A percentile compares a stretch with the other conserved stretches of the same genome.
Conservation (phyloP, 2,113 vertebrate genomes). For the Dascyllus trimaculatus region DNA sequence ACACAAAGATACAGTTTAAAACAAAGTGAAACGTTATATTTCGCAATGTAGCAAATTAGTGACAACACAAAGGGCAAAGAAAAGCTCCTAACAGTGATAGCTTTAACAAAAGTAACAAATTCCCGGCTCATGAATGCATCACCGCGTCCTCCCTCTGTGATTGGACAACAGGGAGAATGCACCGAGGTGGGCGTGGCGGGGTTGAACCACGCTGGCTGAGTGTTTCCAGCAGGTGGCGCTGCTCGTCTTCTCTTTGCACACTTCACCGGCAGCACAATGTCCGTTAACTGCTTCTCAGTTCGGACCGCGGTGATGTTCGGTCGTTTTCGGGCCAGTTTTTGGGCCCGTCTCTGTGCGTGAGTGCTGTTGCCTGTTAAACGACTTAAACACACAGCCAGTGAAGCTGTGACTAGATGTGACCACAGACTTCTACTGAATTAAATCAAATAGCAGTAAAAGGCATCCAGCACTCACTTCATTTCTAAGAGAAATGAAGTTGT, state of each 20-base stretch:
- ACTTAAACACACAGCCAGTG: not conserved
- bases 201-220: not conserved
- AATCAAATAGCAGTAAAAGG: too few relatives aligned
- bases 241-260: not conserved
- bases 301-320: too few relatives aligned
- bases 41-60: too few relatives aligned
- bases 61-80: too few relatives aligned
- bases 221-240: slow-evolving; percentile 55
- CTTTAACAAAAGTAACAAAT: too few relatives aligned
- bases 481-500: too few relatives aligned
- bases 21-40: too few relatives aligned
- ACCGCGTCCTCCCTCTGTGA: slow-evolving; percentile 10
- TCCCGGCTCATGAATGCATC: slow-evolving; percentile 1
- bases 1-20: too few relatives aligned
- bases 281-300: too few relatives aligned
- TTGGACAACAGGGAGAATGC: slow-evolving; percentile 42
- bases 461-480: too few relatives aligned
- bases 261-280: not conserved
- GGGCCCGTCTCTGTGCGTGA: not conserved
- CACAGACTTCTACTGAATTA: too few relatives aligned
- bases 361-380: not conserved
- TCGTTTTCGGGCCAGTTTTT: not conserved
- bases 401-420: not conserved
- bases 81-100: too few relatives aligned
- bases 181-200: not conserved